Base-by-base conservation (phyloP, 2,797 vertebrate species). In the Hoplostethus atlanticus region DNA sequence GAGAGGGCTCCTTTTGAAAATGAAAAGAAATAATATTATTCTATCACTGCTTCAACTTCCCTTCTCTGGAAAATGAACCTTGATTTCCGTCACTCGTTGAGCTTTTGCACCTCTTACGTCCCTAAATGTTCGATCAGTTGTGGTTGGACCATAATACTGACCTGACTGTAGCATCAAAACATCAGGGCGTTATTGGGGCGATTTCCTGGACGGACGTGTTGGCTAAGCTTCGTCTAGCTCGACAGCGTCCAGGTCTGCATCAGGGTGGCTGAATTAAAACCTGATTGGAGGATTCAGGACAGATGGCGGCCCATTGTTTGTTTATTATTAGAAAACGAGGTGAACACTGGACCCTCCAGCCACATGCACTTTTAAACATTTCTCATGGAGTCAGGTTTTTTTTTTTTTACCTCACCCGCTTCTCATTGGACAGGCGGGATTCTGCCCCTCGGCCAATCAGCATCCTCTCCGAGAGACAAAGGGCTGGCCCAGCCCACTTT, bases 291-390 rank as follows among this genome's bases (percentile, higher is more conserved):
- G 94, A 94, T 94, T 93, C 76, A 0, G 76, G 82, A 70, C 92
- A 94, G 92, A 93, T 93, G 92, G 93, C 38, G 58, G 86, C 76
- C 88, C 81, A 92, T 93, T 94, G 92, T 94, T 92, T 90, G 84
- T 87, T 85, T 88, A 84, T 92, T 89, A 84, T 91, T 80, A 80
- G 73, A 88, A 87, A 89, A 86, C 30, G 56, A 85, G 87, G 73
- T 76, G 70, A 85, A 81, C 44, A 58, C 67, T 68, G 62, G 52
- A 77, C 58, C 71, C 83, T 5, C 6, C 8, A 44, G 67, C 63
- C 63, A 62, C 64, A 44, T 75, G 76, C 71, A 54, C 50, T 4
- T 31, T 46, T 3, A 67, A 68, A 4, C 13, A 28, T 61, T 61
- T 77, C 15, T 28, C 15, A 10, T 13, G 52, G 21, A 34, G 46